Conservation (phyloP, 2,888 invertebrate genomes). For the Agrotis exclamationis region DNA sequence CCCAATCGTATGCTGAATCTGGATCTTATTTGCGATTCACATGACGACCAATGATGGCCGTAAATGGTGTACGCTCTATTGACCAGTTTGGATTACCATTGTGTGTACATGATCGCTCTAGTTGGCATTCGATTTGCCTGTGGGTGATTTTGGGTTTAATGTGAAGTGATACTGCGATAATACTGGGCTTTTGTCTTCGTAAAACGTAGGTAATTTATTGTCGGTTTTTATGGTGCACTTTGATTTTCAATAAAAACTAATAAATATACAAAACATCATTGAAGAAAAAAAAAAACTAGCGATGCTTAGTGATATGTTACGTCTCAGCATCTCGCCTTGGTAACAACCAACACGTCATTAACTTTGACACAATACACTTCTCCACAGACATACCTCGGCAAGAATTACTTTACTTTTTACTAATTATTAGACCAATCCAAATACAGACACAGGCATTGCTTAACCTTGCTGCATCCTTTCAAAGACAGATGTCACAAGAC, state of each 20-base stretch:
- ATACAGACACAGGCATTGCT: too few species aligned
- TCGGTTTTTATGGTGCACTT: not conserved
- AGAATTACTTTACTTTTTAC: too few species aligned
- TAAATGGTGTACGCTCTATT: conserved; percentile 61
- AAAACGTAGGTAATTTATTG: conserved; percentile 9
- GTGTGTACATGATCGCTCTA: conserved; percentile 42
- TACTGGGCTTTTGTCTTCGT: conserved; percentile 7
- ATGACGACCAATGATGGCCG: conserved; percentile 47
- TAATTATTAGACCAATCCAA: too few species aligned
- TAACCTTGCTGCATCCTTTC: too few species aligned
- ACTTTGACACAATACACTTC: too few species aligned
- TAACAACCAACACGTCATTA: too few species aligned
- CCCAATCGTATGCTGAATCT: conserved; percentile 51
- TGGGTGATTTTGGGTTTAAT: conserved; percentile 29
- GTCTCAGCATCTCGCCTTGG: too few species aligned
- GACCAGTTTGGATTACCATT: conserved; percentile 56
- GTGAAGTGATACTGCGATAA: conserved; percentile 7
- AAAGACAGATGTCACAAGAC: too few species aligned
- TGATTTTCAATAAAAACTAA: not conserved
- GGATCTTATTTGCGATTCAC: conserved; percentile 65
- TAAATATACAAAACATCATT: too few species aligned
- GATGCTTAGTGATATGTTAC: too few species aligned
- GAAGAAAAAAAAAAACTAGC: too few species aligned
- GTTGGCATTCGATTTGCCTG: conserved; percentile 38
- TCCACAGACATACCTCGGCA: too few species aligned